A percentile compares a stretch with the other conserved stretches of the same genome.
These are phyloP conservation scores for Labeo rohita DNA, from an alignment of 2,113 vertebrate species.

Conservation along the genomic window DNA sequence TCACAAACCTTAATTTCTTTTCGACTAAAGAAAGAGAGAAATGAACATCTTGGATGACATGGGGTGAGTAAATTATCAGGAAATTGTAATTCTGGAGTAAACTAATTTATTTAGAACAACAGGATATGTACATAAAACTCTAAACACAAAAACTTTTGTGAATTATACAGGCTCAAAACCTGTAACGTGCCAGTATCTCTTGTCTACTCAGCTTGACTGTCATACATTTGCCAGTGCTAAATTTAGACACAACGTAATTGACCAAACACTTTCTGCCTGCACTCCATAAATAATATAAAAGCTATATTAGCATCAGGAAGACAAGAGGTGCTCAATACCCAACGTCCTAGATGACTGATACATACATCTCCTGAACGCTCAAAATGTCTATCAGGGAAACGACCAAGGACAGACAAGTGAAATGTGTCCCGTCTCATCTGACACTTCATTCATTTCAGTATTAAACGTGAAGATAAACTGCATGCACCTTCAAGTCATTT, in stretches of 20 bases:
- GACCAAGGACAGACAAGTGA: not conserved
- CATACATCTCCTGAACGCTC: not conserved
- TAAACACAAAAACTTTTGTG: not conserved
- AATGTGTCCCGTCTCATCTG: not conserved
- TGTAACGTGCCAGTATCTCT: not conserved
- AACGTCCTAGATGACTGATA: conserved; percentile 3
- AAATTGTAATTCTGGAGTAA: too few species aligned
- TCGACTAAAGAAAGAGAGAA: too few species aligned
- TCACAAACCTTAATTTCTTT: too few species aligned
- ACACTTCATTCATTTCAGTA: conserved; percentile 15
- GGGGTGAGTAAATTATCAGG: too few species aligned
- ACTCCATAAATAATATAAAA: conserved; percentile 33
- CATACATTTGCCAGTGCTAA: conserved; percentile 1
- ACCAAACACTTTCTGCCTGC: not conserved
- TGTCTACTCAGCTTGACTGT: not conserved
- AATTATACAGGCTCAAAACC: not conserved
- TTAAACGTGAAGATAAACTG: conserved; percentile 4
- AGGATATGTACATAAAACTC: not conserved
- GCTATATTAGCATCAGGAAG: conserved; percentile 11
- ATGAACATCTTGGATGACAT: too few species aligned
- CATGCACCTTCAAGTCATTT: not conserved
- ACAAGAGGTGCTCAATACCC: not conserved
- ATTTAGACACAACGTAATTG: not conserved
- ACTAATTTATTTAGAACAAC: not conserved
- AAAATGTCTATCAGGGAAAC: not conserved